phyloP scores from a whole-genome alignment of 2,888 invertebrate genomes.

The Fabriciana adippe region DNA sequence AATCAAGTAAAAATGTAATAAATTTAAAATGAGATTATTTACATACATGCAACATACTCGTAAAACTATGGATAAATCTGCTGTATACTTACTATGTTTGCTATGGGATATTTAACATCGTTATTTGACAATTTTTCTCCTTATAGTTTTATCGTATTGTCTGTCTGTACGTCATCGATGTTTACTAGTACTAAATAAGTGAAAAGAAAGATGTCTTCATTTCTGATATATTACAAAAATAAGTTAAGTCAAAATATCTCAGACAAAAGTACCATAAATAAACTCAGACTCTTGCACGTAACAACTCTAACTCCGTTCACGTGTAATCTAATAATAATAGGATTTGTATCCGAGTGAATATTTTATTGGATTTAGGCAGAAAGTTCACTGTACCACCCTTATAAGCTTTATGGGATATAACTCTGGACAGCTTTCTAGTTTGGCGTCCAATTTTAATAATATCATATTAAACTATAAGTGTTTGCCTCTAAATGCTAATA shows the following conservation, averaged over 20 bases:
- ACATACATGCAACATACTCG: too few species aligned
- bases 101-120: too few species aligned
- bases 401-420: neutral
- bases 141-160: too few species aligned
- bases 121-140: too few species aligned
- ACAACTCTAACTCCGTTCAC: neutral
- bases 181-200: too few species aligned
- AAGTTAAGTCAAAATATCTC: too few species aligned
- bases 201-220: too few species aligned
- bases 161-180: too few species aligned
- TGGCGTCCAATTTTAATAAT: neutral
- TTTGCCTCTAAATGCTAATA: too few species aligned
- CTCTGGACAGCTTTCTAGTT: slow-evolving; percentile 10
- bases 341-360: slow-evolving; percentile 10
- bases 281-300: neutral
- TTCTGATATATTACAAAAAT: too few species aligned
- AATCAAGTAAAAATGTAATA: neutral
- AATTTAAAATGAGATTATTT: neutral
- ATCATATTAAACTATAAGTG: neutral
- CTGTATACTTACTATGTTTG: too few species aligned
- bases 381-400: neutral
- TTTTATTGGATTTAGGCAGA: slow-evolving; percentile 4
- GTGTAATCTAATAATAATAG: slow-evolving; percentile 5
- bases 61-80: too few species aligned
- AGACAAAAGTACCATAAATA: neutral